Evolutionary conservation across 2,888 invertebrate genomes (phyloP).

Genomic region (Microchrysa polita): DNA sequence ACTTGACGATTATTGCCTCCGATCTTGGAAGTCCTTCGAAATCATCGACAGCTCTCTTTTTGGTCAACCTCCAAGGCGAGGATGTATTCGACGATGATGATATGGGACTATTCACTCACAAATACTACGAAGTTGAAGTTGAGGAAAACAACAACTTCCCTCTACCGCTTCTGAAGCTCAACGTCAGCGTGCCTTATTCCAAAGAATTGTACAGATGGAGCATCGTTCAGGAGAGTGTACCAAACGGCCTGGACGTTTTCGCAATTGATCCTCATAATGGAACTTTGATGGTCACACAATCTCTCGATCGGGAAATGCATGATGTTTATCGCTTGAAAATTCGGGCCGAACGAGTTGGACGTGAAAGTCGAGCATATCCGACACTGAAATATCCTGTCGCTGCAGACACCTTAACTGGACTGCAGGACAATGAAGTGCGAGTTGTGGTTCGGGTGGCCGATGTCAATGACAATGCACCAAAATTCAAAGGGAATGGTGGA

Average conservation of each 20-base stretch:
- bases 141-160: constrained; percentile 84
- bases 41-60: constrained; percentile 78
- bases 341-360: constrained; percentile 66
- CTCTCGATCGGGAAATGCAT: constrained; percentile 78
- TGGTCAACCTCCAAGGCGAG: constrained; percentile 74
- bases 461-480: constrained; percentile 84
- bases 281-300: constrained; percentile 75
- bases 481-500: constrained; percentile 77
- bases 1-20: constrained; percentile 83
- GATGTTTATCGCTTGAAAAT: constrained; percentile 70
- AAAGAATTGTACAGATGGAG: constrained; percentile 74
- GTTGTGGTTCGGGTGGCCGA: constrained; percentile 81
- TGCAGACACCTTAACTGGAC: constrained; percentile 75
- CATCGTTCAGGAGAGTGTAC: constrained; percentile 70
- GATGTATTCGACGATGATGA: constrained; percentile 49
- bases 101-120: constrained; percentile 68
- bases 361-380: constrained; percentile 75
- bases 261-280: constrained; percentile 81
- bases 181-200: constrained; percentile 75
- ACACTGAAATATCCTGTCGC: constrained; percentile 81
- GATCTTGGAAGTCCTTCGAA: constrained; percentile 86
- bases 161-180: constrained; percentile 77
- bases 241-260: constrained; percentile 71
- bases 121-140: constrained; percentile 84
- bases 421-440: constrained; percentile 81